Percentiles rank a stretch among this genome's conserved stretches.
Evolutionary conservation across 2,888 invertebrate species (phyloP).

Genomic region (Athalia cordata): DNA sequence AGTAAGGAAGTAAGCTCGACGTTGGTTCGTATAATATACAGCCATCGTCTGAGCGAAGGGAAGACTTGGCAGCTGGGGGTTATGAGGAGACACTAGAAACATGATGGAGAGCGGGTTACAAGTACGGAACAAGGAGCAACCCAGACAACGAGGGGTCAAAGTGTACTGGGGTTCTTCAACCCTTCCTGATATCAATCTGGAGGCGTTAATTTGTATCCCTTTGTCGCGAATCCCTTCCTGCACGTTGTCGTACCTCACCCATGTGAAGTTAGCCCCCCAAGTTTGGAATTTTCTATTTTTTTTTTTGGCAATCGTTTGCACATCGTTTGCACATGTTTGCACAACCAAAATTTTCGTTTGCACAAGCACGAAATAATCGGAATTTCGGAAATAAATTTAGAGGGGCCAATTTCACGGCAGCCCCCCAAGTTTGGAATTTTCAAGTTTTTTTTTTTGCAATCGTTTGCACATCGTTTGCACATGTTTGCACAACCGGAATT

Average conservation of each 20-base stretch:
- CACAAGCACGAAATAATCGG: no score
- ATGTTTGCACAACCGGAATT: no score
- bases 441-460: no score
- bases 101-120: constrained; percentile 9
- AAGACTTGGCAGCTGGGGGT: neutral
- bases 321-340: no score
- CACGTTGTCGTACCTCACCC: neutral
- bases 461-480: no score
- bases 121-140: constrained; percentile 6
- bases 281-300: no score
- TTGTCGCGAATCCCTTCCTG: neutral
- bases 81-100: constrained; percentile 19
- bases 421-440: no score
- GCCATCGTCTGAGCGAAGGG: neutral
- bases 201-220: constrained; percentile 31
- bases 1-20: neutral
- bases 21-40: neutral
- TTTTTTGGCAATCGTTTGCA: no score
- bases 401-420: no score
- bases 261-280: no score
- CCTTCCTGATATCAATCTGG: constrained; percentile 32
- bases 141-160: neutral
- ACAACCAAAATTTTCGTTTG: no score
- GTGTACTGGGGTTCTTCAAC: constrained; percentile 15
- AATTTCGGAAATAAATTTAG: no score